Evolutionary conservation across 2,797 vertebrate genomes (phyloP).

Genomic region (Linurgus olivaceus): DNA sequence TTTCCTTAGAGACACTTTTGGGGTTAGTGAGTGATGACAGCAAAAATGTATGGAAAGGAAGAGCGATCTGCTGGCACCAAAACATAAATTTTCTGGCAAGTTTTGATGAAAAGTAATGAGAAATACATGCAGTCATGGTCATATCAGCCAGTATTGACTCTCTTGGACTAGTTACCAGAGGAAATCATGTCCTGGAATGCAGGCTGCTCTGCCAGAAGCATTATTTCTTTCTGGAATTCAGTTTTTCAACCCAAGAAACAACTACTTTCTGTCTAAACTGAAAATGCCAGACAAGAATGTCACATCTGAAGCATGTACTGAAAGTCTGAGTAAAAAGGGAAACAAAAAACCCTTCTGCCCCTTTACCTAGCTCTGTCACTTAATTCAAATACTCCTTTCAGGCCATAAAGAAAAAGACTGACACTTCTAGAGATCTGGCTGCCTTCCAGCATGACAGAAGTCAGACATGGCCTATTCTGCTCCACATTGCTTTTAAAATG

Average conservation of each 20-base stretch:
- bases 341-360: neutral
- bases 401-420: neutral
- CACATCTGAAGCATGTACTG: neutral
- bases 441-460: neutral
- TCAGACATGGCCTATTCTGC: neutral
- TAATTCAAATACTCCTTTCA: neutral
- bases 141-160: slow-evolving; percentile 33
- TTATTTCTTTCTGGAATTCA: slow-evolving; percentile 49
- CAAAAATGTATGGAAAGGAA: slow-evolving; percentile 18
- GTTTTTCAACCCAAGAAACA: slow-evolving; percentile 38
- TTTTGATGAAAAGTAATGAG: slow-evolving; percentile 44
- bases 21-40: slow-evolving; percentile 23
- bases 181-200: slow-evolving; percentile 58
- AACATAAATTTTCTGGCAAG: slow-evolving; percentile 16
- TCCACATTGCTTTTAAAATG: neutral
- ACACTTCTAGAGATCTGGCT: neutral
- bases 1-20: neutral
- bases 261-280: neutral
- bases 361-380: neutral
- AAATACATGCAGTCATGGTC: slow-evolving; percentile 25
- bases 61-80: slow-evolving; percentile 24
- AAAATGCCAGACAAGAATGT: slow-evolving; percentile 37
- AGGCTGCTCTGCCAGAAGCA: slow-evolving; percentile 35
- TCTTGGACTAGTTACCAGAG: slow-evolving; percentile 27
- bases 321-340: neutral